These are phyloP conservation scores for Crotalus viridis DNA, from an alignment of 2,113 vertebrate genomes.

Conservation along the genomic window DNA sequence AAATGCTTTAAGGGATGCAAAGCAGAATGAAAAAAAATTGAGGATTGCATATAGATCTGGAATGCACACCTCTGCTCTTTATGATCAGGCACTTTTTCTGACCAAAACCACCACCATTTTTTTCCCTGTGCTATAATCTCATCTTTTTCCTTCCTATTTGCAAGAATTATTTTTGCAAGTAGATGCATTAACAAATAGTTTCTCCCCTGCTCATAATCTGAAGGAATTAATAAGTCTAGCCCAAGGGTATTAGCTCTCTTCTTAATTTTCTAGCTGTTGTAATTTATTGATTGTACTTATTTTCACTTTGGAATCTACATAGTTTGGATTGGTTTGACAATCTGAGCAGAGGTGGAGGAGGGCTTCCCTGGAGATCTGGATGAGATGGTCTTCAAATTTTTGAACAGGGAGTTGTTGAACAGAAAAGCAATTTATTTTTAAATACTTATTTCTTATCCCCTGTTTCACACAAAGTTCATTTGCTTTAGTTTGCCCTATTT, in stretches of 20 bases:
- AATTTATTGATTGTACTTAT: neutral
- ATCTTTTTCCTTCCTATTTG: neutral
- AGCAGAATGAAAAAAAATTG: neutral
- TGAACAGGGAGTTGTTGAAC: neutral
- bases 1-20: neutral
- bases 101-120: neutral
- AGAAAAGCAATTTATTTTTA: neutral
- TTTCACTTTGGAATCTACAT: neutral
- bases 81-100: neutral
- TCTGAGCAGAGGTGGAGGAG: neutral
- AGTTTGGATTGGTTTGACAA: neutral
- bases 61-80: neutral
- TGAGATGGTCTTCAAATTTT: neutral
- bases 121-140: neutral
- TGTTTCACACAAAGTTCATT: neutral
- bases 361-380: neutral
- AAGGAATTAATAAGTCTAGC: neutral
- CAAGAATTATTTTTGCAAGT: neutral
- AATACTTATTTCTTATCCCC: neutral
- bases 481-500: neutral
- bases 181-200: neutral
- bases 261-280: neutral
- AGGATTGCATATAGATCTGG: neutral
- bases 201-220: neutral
- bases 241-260: neutral